These are phyloP conservation scores for Tetramorium alpestre DNA, from an alignment of 1,140 invertebrate genomes.

Conservation along the genomic window DNA sequence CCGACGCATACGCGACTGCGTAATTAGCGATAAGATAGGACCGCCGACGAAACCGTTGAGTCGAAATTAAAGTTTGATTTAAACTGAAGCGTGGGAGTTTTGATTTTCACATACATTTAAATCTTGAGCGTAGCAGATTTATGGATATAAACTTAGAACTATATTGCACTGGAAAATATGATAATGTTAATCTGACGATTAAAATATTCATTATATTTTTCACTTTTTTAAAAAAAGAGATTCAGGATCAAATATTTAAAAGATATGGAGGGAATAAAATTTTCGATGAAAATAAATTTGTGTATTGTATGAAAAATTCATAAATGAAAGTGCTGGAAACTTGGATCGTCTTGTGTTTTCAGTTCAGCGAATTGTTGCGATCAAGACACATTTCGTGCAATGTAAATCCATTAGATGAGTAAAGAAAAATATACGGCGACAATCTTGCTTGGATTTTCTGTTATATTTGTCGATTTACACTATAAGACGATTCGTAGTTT, in stretches of 20 bases:
- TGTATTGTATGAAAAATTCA: neutral
- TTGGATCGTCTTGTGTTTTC: neutral
- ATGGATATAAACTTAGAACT: neutral
- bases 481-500: neutral
- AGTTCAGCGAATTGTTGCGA: neutral
- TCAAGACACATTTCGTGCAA: neutral
- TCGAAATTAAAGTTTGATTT: conserved; percentile 64
- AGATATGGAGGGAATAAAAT: neutral
- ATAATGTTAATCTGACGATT: neutral
- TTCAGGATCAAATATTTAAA: neutral
- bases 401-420: neutral
- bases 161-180: neutral
- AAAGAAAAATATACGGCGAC: neutral
- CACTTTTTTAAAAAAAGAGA: neutral
- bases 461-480: neutral
- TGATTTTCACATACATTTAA: neutral
- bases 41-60: conserved; percentile 57
- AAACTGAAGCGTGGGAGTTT: neutral
- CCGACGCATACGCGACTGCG: conserved; percentile 57
- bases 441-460: neutral
- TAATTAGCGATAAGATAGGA: conserved; percentile 74
- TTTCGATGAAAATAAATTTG: neutral
- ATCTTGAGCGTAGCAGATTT: neutral
- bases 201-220: neutral
- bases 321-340: neutral